phyloP scores from a whole-genome alignment of 2,797 vertebrate species.

The Oreochromis grahami region DNA sequence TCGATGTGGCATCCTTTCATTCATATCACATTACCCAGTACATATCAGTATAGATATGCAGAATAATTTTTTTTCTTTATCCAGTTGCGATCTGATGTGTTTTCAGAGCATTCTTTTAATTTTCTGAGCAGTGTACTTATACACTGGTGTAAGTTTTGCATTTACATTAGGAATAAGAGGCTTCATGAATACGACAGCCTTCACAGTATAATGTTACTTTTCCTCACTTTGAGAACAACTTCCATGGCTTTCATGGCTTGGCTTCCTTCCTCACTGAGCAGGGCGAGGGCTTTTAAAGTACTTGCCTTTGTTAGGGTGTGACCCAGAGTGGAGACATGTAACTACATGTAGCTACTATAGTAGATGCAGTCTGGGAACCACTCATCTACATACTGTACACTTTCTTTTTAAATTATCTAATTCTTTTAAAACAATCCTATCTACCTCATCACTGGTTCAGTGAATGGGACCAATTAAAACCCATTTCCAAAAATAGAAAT shows the following conservation, averaged over 20 bases:
- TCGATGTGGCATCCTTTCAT: not conserved
- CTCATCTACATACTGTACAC: not conserved
- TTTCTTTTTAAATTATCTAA: not conserved
- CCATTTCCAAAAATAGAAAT: not conserved
- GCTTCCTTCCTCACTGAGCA: not conserved
- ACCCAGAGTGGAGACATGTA: not conserved
- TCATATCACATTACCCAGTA: not conserved
- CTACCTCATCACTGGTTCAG: not conserved
- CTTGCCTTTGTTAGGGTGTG: not conserved
- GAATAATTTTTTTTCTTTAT: not conserved
- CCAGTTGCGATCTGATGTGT: not conserved
- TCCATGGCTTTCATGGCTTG: not conserved
- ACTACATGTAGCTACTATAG: not conserved
- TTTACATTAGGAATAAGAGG: not conserved
- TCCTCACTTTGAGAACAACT: not conserved
- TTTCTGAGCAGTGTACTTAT: not conserved
- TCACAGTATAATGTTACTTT: not conserved
- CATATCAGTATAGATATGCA: not conserved
- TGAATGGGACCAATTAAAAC: not conserved
- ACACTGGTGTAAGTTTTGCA: not conserved
- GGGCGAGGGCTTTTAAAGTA: rapidly evolving
- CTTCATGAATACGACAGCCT: rapidly evolving
- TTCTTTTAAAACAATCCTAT: not conserved
- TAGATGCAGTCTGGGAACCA: not conserved
- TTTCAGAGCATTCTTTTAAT: not conserved